Percentiles rank a stretch among this genome's conserved stretches.
Conservation (phyloP, 2,888 invertebrate genomes). For the Eilema sororculum region DNA sequence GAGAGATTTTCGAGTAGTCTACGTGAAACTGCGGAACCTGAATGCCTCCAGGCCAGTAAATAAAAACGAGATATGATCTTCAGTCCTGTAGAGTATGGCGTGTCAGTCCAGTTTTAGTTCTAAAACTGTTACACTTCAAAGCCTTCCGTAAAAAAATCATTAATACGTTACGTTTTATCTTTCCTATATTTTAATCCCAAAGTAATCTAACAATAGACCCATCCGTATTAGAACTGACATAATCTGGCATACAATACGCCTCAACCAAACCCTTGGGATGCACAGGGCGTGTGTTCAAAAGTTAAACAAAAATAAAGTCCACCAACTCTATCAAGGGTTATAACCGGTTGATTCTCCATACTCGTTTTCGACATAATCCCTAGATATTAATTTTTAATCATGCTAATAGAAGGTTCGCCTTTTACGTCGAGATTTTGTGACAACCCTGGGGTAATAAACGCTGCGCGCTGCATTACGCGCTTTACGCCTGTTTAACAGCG, state of each 20-base stretch:
- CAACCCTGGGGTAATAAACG: conserved; percentile 16
- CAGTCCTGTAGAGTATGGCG: too few relatives aligned
- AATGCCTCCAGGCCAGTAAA: too few relatives aligned
- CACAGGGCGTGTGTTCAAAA: background rate
- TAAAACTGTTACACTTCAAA: too few relatives aligned
- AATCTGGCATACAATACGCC: background rate
- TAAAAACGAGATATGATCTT: too few relatives aligned
- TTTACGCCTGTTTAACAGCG: conserved; percentile 6
- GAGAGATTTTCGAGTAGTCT: too few relatives aligned
- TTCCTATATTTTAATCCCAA: background rate
- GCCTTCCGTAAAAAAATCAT: too few relatives aligned
- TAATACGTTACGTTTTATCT: background rate
- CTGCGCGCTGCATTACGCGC: conserved; percentile 14
- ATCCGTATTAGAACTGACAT: background rate
- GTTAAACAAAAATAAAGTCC: background rate
- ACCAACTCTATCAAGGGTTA: background rate
- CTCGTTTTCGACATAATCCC: background rate
- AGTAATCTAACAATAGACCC: background rate
- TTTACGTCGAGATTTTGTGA: background rate
- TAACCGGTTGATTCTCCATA: conserved; percentile 1
- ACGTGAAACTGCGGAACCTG: too few relatives aligned
- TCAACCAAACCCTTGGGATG: background rate
- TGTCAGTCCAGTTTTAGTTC: too few relatives aligned
- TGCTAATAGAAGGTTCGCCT: conserved; percentile 5
- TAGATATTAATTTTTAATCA: conserved; percentile 9